phyloP scores from a whole-genome alignment of 2,888 invertebrate species.

The Apotomis turbidana region DNA sequence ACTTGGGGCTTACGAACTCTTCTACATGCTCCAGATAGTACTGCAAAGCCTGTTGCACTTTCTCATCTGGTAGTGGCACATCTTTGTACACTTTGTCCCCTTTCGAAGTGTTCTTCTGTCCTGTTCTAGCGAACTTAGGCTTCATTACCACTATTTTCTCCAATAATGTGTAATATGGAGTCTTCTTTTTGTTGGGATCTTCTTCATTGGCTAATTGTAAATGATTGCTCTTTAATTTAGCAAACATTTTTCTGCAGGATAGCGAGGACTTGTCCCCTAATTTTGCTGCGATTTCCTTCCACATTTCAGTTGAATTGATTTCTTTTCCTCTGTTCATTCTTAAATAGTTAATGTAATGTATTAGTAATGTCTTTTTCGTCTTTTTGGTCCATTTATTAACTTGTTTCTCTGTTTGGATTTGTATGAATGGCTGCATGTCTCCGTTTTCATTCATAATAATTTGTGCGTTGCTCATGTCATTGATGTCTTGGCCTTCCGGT shows the following conservation, averaged over 20 bases:
- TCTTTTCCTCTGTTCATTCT: slow-evolving; percentile 59
- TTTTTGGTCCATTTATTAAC: slow-evolving; percentile 65
- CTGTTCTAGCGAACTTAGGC: slow-evolving; percentile 59
- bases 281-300: slow-evolving; percentile 65
- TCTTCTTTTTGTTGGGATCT: slow-evolving; percentile 47
- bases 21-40: slow-evolving; percentile 71
- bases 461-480: slow-evolving; percentile 56
- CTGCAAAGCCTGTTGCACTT: slow-evolving; percentile 62
- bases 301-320: slow-evolving; percentile 65
- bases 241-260: slow-evolving; percentile 67
- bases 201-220: slow-evolving; percentile 48
- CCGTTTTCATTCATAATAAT: slow-evolving; percentile 53
- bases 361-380: slow-evolving; percentile 63
- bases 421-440: slow-evolving; percentile 18
- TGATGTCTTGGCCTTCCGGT: slow-evolving; percentile 68
- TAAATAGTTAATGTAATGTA: slow-evolving; percentile 67
- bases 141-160: slow-evolving; percentile 64
- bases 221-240: slow-evolving; percentile 62
- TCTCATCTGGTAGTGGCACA: slow-evolving; percentile 58
- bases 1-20: slow-evolving; percentile 70
- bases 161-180: slow-evolving; percentile 56
- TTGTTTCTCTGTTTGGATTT: slow-evolving; percentile 42
- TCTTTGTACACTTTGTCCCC: slow-evolving; percentile 61
- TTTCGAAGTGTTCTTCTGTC: slow-evolving; percentile 50
- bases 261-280: slow-evolving; percentile 58